Conservation (phyloP, 2,797 vertebrate genomes). For the Dallia pectoralis region DNA sequence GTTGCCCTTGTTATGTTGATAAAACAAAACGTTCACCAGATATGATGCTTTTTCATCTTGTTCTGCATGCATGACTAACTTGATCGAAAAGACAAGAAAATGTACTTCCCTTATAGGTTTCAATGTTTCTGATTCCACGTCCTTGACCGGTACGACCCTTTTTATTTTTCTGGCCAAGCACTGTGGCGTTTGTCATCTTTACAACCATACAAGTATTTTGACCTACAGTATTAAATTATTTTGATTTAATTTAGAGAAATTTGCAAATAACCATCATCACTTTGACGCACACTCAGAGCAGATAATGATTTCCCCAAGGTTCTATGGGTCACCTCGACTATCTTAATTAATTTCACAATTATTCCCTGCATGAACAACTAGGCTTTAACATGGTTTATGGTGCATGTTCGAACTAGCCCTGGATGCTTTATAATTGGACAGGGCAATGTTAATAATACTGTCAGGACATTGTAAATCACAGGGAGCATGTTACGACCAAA, state of each 20-base stretch:
- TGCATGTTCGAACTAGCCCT: neutral
- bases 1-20: neutral
- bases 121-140: no score
- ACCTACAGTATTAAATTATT: neutral
- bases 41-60: neutral
- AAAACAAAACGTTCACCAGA: neutral
- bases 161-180: neutral
- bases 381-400: neutral
- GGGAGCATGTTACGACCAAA: neutral
- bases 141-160: neutral
- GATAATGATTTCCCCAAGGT: constrained; percentile 4
- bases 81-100: neutral
- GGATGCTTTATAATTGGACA: neutral
- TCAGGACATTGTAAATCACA: neutral
- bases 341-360: constrained; percentile 1
- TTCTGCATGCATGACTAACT: neutral
- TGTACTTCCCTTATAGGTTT: neutral
- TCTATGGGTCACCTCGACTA: neutral
- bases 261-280: neutral
- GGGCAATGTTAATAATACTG: neutral
- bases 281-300: neutral
- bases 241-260: neutral
- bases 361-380: neutral
- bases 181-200: neutral
- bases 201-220: neutral